A percentile compares a stretch with the other conserved stretches of the same genome.
phyloP scores from a whole-genome alignment of 2,888 invertebrate species.

The Dolichopus griseipennis region DNA sequence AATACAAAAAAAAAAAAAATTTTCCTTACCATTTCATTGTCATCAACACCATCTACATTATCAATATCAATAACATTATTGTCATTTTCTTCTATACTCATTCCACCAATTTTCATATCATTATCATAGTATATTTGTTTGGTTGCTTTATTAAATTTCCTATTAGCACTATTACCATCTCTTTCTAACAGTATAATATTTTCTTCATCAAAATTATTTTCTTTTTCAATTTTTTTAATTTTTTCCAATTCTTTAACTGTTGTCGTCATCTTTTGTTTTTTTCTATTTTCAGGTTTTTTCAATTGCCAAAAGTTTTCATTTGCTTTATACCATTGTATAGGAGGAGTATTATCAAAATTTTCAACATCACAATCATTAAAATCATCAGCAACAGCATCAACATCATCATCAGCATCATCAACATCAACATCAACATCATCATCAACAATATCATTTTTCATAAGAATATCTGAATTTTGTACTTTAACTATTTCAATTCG shows the following conservation, averaged over 20 bases:
- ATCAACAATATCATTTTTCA: too few species aligned
- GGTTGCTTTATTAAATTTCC: constrained; percentile 20
- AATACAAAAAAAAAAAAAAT: neutral
- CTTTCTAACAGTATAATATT: neutral
- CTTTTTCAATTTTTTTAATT: neutral
- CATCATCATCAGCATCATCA: constrained; percentile 17
- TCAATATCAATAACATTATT: constrained; percentile 2
- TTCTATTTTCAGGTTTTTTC: constrained; percentile 16
- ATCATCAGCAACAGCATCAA: constrained; percentile 19
- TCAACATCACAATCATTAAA: constrained; percentile 15
- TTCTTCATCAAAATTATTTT: constrained; percentile 10
- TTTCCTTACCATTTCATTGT: neutral
- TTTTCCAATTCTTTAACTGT: constrained; percentile 12
- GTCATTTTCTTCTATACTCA: neutral
- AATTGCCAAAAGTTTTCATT: constrained; percentile 16
- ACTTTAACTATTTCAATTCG: too few species aligned
- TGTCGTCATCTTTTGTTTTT: constrained; percentile 15
- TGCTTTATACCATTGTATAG: constrained; percentile 12
- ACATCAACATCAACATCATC: too few species aligned
- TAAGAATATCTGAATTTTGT: too few species aligned
- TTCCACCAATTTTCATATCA: neutral
- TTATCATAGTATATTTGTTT: neutral
- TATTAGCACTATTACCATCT: constrained; percentile 8
- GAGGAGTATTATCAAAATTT: too few species aligned
- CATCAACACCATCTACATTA: neutral